These are phyloP conservation scores for Raphicerus campestris DNA, from an alignment of 2,113 vertebrate species.

Conservation along the genomic window DNA sequence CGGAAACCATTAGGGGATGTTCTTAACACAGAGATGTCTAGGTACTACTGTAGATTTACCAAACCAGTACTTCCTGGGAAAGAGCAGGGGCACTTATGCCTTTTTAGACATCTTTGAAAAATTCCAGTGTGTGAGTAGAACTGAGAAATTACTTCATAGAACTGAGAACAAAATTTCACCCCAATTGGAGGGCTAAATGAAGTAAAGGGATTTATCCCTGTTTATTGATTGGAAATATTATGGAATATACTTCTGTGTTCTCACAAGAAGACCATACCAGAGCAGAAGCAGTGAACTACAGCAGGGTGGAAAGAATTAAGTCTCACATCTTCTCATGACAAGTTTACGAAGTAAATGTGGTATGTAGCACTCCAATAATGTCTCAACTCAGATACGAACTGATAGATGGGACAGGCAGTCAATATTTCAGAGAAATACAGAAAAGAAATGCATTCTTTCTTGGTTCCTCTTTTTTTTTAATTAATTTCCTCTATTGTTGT, in stretches of 20 bases:
- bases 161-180: background rate
- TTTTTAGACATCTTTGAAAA: background rate
- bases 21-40: background rate
- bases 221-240: background rate
- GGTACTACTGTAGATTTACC: background rate
- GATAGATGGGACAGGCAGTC: background rate
- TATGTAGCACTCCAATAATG: background rate
- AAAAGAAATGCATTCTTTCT: background rate
- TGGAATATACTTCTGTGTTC: background rate
- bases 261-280: rapidly evolving
- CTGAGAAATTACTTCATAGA: background rate
- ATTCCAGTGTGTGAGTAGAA: background rate
- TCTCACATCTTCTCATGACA: background rate
- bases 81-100: rapidly evolving
- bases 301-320: background rate
- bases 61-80: background rate
- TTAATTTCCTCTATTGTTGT: background rate
- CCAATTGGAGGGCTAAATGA: background rate
- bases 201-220: background rate
- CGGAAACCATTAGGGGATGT: background rate
- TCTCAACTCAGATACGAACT: background rate
- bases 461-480: background rate
- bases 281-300: background rate
- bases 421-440: background rate
- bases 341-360: background rate